Evolutionary conservation across 64 coral and sea anemone genomes (phyloP), one percentile per base, ranked within the genome.

Genomic region (Pocillopora verrucosa): DNA sequence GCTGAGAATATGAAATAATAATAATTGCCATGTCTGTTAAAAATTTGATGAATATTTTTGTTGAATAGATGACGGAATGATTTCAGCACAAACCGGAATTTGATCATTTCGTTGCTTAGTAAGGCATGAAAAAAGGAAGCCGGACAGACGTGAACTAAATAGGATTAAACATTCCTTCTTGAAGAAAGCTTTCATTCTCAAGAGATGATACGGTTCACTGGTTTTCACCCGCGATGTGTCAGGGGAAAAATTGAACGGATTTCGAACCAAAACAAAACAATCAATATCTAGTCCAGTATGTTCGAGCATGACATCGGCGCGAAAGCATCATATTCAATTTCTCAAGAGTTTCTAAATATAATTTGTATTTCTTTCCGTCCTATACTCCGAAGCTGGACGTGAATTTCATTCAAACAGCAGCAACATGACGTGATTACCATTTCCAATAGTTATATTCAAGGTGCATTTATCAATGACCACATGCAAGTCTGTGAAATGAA

Each of bases 71-170:
- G 58, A 80, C 62, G 76, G 24, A 13, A 34, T n/a, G 1, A 59
- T 80, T 25, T 59, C 59, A 80, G 60, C 41, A 16, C 56, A 61
- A 61, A 63, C 79, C 16, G 16, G 63, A 83, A 83, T 67, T 83
- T 34, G 5, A 35, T 65, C 60, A 67, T 10, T 19, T 83, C 0
- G 30, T 3, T 34, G 24, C 25, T 16, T 14, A 19, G 26, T 6
- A 10, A 3, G 17, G 17, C 17, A 19, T 22, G 61, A 16, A n/a
- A 11, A 36, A 83, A 83, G 35, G 80, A 36, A 83, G 65, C 36
- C 1, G 17, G 34, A 22, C 10, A 83, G 79, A 60, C n/a, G 58
- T 34, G 13, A 34, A 15, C 79, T 30, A 36, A 16, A 17, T 62
- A 7, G 24, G 79, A 60, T 62, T 68, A 83, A 68, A 67, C 19